Conservation (phyloP, 2,113 vertebrate genomes). For the Callospermophilus lateralis region DNA sequence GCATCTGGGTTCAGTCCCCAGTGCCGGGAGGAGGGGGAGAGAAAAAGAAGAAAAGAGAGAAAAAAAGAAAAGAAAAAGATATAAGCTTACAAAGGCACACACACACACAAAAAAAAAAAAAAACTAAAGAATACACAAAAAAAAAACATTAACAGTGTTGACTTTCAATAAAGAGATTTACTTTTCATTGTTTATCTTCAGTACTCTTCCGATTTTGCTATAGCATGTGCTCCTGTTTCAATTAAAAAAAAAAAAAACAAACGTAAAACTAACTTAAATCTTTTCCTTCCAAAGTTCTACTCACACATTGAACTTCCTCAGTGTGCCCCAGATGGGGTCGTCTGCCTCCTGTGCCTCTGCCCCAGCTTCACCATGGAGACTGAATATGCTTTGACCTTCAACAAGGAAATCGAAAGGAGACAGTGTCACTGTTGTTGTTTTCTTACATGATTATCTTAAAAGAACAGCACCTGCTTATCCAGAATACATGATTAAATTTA, state of each 20-base stretch:
- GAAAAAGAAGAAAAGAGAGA: too few species aligned
- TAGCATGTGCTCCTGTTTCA: neutral
- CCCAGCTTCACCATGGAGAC: neutral
- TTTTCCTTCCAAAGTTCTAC: conserved; percentile 1
- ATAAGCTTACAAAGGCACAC: neutral
- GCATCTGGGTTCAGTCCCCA: too few species aligned
- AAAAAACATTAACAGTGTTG: neutral
- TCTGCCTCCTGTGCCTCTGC: neutral
- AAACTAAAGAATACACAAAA: neutral
- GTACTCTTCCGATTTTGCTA: neutral
- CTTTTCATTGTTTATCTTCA: neutral
- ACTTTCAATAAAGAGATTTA: neutral
- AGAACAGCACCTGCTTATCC: neutral
- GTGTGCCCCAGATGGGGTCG: neutral
- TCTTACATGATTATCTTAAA: neutral
- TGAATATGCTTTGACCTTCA: neutral
- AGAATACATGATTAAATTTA: neutral
- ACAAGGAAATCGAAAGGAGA: neutral
- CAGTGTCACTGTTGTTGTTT: neutral
- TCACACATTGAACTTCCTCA: neutral
- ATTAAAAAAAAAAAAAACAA: conserved; percentile 1
- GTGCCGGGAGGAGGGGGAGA: too few species aligned
- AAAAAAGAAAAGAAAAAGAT: neutral
- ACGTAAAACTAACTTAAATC: neutral
- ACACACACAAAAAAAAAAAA: neutral